Evolutionary conservation across 2,888 invertebrate species (phyloP).

Genomic region (Smittia aterrima): DNA sequence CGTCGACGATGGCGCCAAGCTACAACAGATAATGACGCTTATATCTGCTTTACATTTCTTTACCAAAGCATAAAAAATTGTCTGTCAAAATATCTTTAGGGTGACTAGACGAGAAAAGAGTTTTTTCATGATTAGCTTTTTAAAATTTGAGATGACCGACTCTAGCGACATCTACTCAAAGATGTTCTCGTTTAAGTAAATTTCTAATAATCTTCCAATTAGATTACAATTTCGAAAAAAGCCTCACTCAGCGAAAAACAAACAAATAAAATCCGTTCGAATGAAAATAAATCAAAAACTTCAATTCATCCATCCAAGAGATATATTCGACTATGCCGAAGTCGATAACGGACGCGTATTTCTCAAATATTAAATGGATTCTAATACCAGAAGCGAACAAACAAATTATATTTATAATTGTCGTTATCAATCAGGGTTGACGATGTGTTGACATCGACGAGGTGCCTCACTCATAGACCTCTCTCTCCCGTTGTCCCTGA

Average conservation of each 20-base stretch:
- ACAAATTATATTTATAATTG: conserved; percentile 39
- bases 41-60: conserved; percentile 15
- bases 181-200: too few relatives aligned
- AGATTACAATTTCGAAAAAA: too few relatives aligned
- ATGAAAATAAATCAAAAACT: conserved; percentile 26
- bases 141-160: too few relatives aligned
- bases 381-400: conserved; percentile 32
- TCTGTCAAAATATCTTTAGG: background rate
- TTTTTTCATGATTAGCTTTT: too few relatives aligned
- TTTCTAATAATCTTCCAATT: too few relatives aligned
- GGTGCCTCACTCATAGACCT: background rate
- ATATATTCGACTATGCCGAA: background rate
- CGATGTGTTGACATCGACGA: background rate
- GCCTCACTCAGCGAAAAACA: too few relatives aligned
- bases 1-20: conserved; percentile 37
- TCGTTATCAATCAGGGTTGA: conserved; percentile 6
- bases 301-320: background rate
- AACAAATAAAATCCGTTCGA: background rate
- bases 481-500: background rate
- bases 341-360: background rate
- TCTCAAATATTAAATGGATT: conserved; percentile 11
- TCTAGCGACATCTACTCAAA: too few relatives aligned
- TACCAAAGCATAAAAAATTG: background rate
- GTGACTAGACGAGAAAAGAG: too few relatives aligned
- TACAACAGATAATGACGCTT: conserved; percentile 35